Conservation (phyloP, 2,113 vertebrate species). For the Marmota monax region DNA sequence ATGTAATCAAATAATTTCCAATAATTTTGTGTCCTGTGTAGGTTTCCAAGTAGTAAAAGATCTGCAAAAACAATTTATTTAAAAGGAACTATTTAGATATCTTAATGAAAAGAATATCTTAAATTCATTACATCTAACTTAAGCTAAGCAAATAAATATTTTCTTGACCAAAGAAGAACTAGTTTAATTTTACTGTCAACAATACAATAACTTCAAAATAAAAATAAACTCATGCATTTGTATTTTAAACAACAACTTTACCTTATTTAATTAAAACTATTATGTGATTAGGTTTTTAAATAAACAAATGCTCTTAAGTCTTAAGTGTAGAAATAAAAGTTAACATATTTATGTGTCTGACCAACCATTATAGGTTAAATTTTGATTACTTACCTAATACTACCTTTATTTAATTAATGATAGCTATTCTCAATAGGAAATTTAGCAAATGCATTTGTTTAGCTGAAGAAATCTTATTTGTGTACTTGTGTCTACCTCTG, state of each 20-base stretch:
- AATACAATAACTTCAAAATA: neutral
- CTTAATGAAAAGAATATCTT: neutral
- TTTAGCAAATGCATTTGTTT: slow-evolving; percentile 50
- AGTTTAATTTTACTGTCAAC: neutral
- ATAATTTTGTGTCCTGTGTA: neutral
- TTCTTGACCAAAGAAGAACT: neutral
- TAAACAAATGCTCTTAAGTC: neutral
- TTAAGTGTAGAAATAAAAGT: neutral
- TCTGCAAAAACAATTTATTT: neutral
- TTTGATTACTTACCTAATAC: slow-evolving; percentile 44
- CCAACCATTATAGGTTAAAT: neutral
- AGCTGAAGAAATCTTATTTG: slow-evolving; percentile 47
- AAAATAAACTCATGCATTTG: neutral
- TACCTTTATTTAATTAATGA: slow-evolving; percentile 47
- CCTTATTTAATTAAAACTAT: slow-evolving; percentile 2
- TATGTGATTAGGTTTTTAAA: neutral
- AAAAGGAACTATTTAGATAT: neutral
- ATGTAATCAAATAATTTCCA: slow-evolving; percentile 13
- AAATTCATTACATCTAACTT: neutral
- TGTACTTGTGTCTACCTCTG: slow-evolving; percentile 25
- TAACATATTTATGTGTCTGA: neutral
- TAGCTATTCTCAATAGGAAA: neutral
- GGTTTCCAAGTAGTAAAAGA: neutral
- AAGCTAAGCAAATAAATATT: neutral
- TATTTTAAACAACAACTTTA: neutral